phyloP scores from a whole-genome alignment of 2,113 vertebrate genomes.

The Anoplopoma fimbria region DNA sequence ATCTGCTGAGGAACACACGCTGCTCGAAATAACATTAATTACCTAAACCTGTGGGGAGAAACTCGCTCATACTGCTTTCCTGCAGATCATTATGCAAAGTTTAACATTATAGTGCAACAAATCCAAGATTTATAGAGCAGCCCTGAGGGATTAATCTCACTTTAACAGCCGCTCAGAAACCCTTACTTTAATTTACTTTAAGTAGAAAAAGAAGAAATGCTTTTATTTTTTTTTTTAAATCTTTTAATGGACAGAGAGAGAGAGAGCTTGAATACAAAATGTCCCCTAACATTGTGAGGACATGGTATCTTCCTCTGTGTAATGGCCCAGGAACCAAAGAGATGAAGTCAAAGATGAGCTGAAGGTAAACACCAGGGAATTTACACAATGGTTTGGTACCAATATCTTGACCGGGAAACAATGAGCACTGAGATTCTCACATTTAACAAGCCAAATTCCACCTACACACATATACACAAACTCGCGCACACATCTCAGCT shows the following conservation, averaged over 20 bases:
- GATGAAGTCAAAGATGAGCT: slow-evolving; percentile 25
- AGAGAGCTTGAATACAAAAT: slow-evolving; percentile 2
- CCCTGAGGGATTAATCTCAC: slow-evolving; percentile 13
- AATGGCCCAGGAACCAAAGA: slow-evolving; percentile 19
- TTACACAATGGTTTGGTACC: slow-evolving; percentile 22
- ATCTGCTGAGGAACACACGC: not conserved
- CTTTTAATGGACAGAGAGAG: no score
- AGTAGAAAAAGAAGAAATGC: not conserved
- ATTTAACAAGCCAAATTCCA: slow-evolving; percentile 71
- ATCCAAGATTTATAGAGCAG: slow-evolving; percentile 20
- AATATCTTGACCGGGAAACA: slow-evolving; percentile 56
- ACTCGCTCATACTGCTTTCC: not conserved
- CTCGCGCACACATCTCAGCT: slow-evolving; percentile 31
- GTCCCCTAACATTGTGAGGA: not conserved
- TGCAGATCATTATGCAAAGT: slow-evolving; percentile 13
- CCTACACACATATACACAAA: slow-evolving; percentile 26
- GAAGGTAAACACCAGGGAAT: slow-evolving; percentile 35
- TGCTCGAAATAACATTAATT: slow-evolving; percentile 38
- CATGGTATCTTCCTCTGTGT: not conserved
- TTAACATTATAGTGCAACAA: not conserved
- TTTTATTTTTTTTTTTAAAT: no score
- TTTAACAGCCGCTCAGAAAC: slow-evolving; percentile 14
- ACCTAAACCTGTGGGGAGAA: slow-evolving; percentile 19
- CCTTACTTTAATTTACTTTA: slow-evolving; percentile 28
- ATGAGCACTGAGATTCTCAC: slow-evolving; percentile 62